phyloP scores from a whole-genome alignment of 2,113 vertebrate species.

The Engraulis encrasicolus region DNA sequence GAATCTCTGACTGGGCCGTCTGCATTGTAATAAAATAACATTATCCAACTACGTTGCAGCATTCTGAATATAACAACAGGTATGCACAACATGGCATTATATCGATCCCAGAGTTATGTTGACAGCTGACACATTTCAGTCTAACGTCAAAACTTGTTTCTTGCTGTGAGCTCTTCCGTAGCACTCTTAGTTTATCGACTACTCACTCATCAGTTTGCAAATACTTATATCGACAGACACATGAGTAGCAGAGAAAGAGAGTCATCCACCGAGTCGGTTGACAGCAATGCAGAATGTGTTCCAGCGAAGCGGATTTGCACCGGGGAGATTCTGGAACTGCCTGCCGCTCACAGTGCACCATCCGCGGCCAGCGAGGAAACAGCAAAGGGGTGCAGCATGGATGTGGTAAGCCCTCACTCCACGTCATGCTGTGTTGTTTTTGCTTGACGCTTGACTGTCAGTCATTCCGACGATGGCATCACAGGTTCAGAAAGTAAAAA shows the following conservation, averaged over 20 bases:
- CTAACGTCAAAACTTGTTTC: not conserved
- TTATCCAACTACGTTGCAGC: not conserved
- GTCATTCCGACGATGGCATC: too few relatives aligned
- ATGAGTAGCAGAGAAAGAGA: not conserved
- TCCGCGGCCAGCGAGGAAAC: not conserved
- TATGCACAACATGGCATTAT: too few relatives aligned
- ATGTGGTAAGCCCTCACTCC: slow-evolving; percentile 35
- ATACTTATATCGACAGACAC: not conserved
- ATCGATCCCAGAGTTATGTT: too few relatives aligned
- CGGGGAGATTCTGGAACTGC: not conserved
- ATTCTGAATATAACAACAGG: not conserved
- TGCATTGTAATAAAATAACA: too few relatives aligned
- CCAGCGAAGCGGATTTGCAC: not conserved
- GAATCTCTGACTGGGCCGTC: not conserved
- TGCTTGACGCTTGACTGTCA: too few relatives aligned
- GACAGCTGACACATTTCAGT: not conserved
- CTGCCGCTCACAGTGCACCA: not conserved
- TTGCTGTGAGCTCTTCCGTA: not conserved
- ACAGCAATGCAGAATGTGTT: not conserved
- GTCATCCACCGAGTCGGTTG: not conserved
- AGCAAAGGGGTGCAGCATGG: slow-evolving; percentile 7
- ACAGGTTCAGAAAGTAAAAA: too few relatives aligned
- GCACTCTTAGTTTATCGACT: not conserved
- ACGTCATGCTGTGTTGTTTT: too few relatives aligned
- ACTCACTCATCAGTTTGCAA: not conserved